Percentiles rank a stretch among this genome's conserved stretches.
Evolutionary conservation across 2,797 vertebrate species (phyloP).

Genomic region (Leontopithecus rosalia): DNA sequence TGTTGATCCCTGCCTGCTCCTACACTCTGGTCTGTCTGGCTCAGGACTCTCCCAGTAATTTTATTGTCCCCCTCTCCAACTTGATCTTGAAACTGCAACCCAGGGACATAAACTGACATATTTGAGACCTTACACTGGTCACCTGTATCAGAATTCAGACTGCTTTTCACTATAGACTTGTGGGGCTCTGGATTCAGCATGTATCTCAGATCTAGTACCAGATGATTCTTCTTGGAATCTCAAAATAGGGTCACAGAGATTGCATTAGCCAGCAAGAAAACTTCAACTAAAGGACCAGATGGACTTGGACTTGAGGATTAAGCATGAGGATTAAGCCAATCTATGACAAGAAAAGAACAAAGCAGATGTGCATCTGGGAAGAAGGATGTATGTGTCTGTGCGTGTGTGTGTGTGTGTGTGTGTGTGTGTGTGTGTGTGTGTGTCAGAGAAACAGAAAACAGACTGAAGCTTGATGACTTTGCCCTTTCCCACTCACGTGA

Average conservation of each 20-base stretch:
- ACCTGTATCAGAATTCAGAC: not conserved
- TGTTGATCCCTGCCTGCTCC: not conserved
- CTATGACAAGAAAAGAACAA: not conserved
- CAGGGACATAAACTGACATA: not conserved
- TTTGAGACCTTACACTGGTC: not conserved
- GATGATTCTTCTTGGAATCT: not conserved
- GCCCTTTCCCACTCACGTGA: not conserved
- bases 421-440: not conserved
- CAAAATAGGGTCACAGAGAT: not conserved
- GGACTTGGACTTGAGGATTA: not conserved
- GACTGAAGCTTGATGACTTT: not conserved
- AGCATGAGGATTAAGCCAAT: not conserved
- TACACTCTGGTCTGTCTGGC: not conserved
- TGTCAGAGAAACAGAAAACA: not conserved
- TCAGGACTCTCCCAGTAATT: not conserved
- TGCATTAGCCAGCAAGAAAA: not conserved
- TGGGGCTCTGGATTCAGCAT: not conserved
- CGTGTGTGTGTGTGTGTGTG: not conserved
- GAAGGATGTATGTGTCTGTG: not conserved
- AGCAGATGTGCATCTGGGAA: not conserved
- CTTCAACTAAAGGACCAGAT: not conserved
- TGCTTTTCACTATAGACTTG: not conserved
- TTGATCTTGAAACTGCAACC: not conserved
- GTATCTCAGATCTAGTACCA: not conserved
- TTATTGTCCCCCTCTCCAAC: not conserved